A percentile compares a stretch with the other conserved stretches of the same genome.
Evolutionary conservation across 2,888 invertebrate species (phyloP).

Genomic region (Heteromurus nitidus): DNA sequence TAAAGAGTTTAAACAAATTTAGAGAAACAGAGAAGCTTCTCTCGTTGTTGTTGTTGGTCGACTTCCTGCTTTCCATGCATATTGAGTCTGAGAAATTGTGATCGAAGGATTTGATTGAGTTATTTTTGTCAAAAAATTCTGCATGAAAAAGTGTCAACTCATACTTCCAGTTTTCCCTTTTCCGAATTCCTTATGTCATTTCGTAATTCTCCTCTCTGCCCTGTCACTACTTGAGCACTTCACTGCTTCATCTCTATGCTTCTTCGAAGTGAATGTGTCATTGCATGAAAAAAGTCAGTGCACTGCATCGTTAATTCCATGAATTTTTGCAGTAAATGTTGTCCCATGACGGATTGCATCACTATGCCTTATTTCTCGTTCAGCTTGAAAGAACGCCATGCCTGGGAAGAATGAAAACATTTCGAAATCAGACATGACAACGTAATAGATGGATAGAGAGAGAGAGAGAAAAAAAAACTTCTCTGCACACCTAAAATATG

Average conservation of each 20-base stretch:
- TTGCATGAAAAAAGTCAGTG: constrained; percentile 6
- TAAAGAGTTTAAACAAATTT: too few species aligned
- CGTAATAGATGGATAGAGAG: too few species aligned
- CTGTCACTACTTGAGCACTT: background rate
- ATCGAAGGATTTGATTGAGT: too few species aligned
- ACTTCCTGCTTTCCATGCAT: too few species aligned
- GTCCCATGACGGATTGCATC: constrained; percentile 63
- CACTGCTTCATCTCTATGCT: background rate
- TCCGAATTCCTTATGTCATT: constrained; percentile 18
- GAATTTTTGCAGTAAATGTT: constrained; percentile 44
- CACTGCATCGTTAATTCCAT: constrained; percentile 35
- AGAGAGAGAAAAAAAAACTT: too few species aligned
- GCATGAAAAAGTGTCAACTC: constrained; percentile 32
- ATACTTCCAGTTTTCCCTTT: constrained; percentile 53
- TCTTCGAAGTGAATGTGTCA: background rate
- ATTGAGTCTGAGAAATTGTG: too few species aligned
- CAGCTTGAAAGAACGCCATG: constrained; percentile 50
- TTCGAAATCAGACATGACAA: constrained; percentile 39
- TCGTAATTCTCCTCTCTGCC: background rate
- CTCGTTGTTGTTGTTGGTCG: too few species aligned
- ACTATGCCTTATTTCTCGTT: constrained; percentile 44
- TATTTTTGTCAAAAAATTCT: too few species aligned
- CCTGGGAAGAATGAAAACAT: constrained; percentile 48
- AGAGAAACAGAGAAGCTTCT: too few species aligned
- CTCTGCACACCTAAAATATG: background rate